Evolutionary conservation across 2,797 vertebrate genomes (phyloP).

Genomic region (Chaetophractus vellerosus): DNA sequence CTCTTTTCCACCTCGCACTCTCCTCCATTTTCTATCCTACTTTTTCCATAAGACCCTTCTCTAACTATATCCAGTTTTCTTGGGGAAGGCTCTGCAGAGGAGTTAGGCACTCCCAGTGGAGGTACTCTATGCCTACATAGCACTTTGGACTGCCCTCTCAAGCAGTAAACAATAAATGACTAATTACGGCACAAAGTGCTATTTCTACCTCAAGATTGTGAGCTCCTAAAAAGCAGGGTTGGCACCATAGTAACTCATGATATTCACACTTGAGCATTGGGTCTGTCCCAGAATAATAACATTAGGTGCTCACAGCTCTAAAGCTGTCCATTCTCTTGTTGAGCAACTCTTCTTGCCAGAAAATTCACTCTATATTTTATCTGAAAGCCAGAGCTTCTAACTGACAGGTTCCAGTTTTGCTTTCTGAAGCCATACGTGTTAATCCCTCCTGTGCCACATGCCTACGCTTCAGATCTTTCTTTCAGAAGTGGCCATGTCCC

Average conservation of each 20-base stretch:
- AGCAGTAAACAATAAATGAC: background rate
- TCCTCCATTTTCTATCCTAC: background rate
- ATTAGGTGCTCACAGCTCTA: background rate
- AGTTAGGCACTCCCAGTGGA: background rate
- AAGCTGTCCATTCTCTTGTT: background rate
- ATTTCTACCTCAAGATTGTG: background rate
- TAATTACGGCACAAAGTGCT: background rate
- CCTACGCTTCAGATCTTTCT: background rate
- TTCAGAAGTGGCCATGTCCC: background rate
- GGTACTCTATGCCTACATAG: background rate
- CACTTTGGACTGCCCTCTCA: background rate
- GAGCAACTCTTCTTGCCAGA: background rate
- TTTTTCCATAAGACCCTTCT: background rate
- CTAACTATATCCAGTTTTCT: slow-evolving; percentile 1
- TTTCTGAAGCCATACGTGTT: background rate
- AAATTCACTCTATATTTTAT: background rate
- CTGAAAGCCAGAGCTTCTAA: slow-evolving; percentile 6
- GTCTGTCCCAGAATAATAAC: background rate
- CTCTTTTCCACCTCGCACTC: background rate
- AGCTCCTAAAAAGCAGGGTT: background rate
- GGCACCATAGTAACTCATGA: too few relatives aligned
- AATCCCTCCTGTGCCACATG: background rate
- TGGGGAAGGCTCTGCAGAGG: background rate
- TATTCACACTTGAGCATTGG: background rate
- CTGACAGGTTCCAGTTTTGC: background rate